Percentiles rank a stretch among this genome's conserved stretches.
These are phyloP conservation scores for Lasioglossum calceatum DNA, from an alignment of 2,888 invertebrate species.

Conservation along the genomic window DNA sequence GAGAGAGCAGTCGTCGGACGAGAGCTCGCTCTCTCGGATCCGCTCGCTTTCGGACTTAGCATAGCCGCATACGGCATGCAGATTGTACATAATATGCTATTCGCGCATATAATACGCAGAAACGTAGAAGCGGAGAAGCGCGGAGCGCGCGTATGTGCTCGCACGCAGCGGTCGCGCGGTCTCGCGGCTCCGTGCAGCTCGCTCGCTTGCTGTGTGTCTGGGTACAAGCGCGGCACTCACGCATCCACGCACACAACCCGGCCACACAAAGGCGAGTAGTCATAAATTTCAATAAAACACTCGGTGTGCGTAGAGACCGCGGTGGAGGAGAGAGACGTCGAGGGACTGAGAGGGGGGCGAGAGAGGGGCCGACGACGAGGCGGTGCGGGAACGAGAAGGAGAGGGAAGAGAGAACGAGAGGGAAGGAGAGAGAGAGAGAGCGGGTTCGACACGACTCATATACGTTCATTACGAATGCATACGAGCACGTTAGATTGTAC, in stretches of 20 bases:
- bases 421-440: slow-evolving; percentile 70
- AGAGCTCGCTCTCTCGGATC: slow-evolving; percentile 20
- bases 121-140: slow-evolving; percentile 43
- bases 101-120: slow-evolving; percentile 57
- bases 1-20: slow-evolving; percentile 5
- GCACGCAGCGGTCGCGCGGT: slow-evolving; percentile 19
- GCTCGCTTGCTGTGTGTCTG: not conserved
- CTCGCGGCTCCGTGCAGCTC: not conserved
- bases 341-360: not conserved
- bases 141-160: slow-evolving; percentile 16
- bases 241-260: slow-evolving; percentile 28
- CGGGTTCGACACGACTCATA: slow-evolving; percentile 83
- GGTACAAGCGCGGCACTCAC: not conserved
- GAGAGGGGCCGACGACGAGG: slow-evolving; percentile 40
- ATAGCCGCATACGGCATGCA: slow-evolving; percentile 47
- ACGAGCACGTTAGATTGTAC: slow-evolving; percentile 84
- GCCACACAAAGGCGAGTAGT: slow-evolving; percentile 71
- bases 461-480: slow-evolving; percentile 84
- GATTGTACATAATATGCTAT: slow-evolving; percentile 64
- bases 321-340: slow-evolving; percentile 52
- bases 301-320: slow-evolving; percentile 70
- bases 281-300: slow-evolving; percentile 81
- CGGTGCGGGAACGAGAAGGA: slow-evolving; percentile 35
- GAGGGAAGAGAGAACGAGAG: slow-evolving; percentile 49
- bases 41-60: slow-evolving; percentile 49